A percentile compares a stretch with the other conserved stretches of the same genome.
phyloP scores from a whole-genome alignment of 2,113 vertebrate genomes.

The Danio rerio region DNA sequence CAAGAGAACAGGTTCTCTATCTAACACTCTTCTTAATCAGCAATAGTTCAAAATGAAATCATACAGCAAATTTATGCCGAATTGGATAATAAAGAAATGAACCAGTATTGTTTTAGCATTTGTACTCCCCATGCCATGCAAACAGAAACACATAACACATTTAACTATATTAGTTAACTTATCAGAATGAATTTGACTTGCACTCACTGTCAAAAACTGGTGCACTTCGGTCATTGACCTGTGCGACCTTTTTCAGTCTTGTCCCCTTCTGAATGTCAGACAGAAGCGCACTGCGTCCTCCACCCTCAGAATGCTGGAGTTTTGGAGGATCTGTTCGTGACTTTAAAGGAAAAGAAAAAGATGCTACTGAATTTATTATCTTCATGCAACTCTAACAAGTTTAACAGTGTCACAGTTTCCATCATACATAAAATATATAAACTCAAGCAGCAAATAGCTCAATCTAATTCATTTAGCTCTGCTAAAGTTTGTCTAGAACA shows the following conservation, averaged over 20 bases:
- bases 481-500: too few relatives aligned
- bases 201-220: slow-evolving; percentile 88
- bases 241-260: slow-evolving; percentile 84
- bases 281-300: slow-evolving; percentile 84
- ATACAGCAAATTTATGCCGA: background rate
- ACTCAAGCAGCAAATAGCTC: background rate
- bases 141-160: background rate
- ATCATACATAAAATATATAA: background rate
- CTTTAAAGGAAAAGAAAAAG: slow-evolving; percentile 52
- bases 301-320: slow-evolving; percentile 63
- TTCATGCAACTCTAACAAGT: background rate
- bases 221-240: slow-evolving; percentile 90
- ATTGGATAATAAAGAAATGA: background rate
- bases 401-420: background rate
- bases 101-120: slow-evolving; percentile 1
- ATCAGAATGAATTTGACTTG: slow-evolving; percentile 4
- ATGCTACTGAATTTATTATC: background rate
- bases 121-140: background rate
- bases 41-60: background rate
- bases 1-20: background rate
- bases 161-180: background rate
- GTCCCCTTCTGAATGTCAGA: slow-evolving; percentile 93
- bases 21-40: background rate
- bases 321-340: slow-evolving; percentile 60
- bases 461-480: background rate